phyloP scores from a whole-genome alignment of 1,140 invertebrate genomes.

The Ptiloglossa arizonensis region DNA sequence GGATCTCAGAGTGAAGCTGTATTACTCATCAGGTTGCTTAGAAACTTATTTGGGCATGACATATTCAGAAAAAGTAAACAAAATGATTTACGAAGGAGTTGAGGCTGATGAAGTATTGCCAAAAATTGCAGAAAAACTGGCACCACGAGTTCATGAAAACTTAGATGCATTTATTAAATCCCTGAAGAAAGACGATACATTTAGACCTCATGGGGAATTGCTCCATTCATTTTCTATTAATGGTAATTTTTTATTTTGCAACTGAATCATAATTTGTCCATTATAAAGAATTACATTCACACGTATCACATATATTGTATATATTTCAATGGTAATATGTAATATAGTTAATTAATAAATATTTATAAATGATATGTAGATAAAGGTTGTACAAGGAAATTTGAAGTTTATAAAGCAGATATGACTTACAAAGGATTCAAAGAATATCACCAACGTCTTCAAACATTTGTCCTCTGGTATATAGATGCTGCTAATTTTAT shows the following conservation, averaged over 20 bases:
- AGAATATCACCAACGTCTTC: conserved; percentile 91
- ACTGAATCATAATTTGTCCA: not conserved
- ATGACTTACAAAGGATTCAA: conserved; percentile 87
- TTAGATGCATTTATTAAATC: conserved; percentile 87
- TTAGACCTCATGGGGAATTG: conserved; percentile 88
- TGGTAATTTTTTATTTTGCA: conserved; percentile 59
- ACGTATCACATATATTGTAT: not conserved
- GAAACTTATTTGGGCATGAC: conserved; percentile 87
- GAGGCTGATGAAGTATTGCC: conserved; percentile 92
- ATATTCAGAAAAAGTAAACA: conserved; percentile 85
- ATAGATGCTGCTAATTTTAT: conserved; percentile 97
- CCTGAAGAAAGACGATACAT: conserved; percentile 87
- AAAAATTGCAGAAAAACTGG: conserved; percentile 85
- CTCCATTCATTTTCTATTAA: conserved; percentile 84
- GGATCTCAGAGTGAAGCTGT: conserved; percentile 90
- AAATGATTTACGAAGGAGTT: conserved; percentile 81
- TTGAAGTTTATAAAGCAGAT: conserved; percentile 91
- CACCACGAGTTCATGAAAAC: conserved; percentile 85
- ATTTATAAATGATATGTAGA: conserved; percentile 65
- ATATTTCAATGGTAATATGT: not conserved
- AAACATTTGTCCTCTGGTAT: conserved; percentile 97
- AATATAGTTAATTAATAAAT: not conserved
- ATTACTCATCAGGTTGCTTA: conserved; percentile 91
- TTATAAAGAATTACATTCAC: not conserved
- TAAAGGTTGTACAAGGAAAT: conserved; percentile 83